These are phyloP conservation scores for Enteromius thamalakanensis DNA, from an alignment of 2,797 vertebrate genomes.

Conservation along the genomic window DNA sequence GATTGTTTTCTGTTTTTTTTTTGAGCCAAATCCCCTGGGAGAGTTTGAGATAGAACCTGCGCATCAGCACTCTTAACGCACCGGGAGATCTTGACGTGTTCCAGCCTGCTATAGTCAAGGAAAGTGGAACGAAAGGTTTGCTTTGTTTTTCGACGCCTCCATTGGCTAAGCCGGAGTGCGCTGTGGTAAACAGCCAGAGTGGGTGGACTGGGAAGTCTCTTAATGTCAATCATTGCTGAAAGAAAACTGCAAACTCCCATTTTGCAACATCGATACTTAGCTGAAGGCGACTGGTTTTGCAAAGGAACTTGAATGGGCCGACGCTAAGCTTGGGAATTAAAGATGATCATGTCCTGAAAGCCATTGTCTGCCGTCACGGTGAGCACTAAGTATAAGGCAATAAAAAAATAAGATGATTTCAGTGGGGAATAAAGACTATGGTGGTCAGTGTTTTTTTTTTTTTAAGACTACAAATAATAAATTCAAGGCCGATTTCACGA, in stretches of 20 bases:
- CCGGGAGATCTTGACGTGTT: conserved; percentile 31
- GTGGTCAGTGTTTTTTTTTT: conserved; percentile 18
- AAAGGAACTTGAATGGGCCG: conserved; percentile 62
- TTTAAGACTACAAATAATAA: not conserved
- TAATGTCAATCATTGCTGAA: conserved; percentile 70
- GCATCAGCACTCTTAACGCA: conserved; percentile 16
- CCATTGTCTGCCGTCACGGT: conserved; percentile 47
- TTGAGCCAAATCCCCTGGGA: conserved; percentile 47
- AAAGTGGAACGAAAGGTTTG: conserved; percentile 40
- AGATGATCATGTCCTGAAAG: conserved; percentile 56
- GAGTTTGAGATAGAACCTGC: conserved; percentile 26
- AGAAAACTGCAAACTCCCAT: conserved; percentile 58
- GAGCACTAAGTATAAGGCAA: conserved; percentile 29
- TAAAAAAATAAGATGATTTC: conserved; percentile 30
- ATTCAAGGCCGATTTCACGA: not conserved
- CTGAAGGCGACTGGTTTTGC: conserved; percentile 51
- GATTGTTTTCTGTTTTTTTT: conserved; percentile 56
- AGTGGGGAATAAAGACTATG: conserved; percentile 42
- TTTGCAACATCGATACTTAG: conserved; percentile 49
- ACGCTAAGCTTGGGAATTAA: conserved; percentile 74
- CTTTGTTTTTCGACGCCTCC: conserved; percentile 23
- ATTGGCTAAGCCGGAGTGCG: conserved; percentile 30
- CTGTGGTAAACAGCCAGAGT: conserved; percentile 32
- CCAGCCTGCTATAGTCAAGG: conserved; percentile 14
- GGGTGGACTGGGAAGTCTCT: conserved; percentile 58